Evolutionary conservation across 2,888 invertebrate genomes (phyloP).

Genomic region (Periphyllus acericola): DNA sequence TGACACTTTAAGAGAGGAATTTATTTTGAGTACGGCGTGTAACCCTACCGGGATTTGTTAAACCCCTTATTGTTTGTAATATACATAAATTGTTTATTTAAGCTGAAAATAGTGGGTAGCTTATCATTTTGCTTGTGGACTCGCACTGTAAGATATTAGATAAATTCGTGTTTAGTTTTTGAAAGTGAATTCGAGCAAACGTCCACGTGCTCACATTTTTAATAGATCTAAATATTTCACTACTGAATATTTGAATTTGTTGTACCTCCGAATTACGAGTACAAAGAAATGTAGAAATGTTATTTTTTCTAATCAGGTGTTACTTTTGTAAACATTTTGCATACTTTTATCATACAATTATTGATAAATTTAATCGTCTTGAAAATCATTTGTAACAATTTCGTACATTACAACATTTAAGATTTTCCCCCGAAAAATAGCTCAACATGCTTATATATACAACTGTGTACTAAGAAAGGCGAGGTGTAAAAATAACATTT

Average conservation of each 20-base stretch:
- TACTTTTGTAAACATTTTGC: not conserved
- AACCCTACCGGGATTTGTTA: not conserved
- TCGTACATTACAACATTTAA: not conserved
- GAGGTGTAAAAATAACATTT: slow-evolving; percentile 54
- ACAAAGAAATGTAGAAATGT: not conserved
- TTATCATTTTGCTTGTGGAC: not conserved
- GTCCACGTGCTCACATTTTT: not conserved
- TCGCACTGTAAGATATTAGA: not conserved
- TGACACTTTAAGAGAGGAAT: not conserved
- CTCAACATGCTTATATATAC: slow-evolving; percentile 2
- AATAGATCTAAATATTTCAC: not conserved
- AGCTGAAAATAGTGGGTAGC: not conserved
- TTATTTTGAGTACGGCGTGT: not conserved
- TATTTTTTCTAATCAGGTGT: not conserved
- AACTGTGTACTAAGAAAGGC: not conserved
- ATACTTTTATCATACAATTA: not conserved
- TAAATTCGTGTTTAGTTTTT: not conserved
- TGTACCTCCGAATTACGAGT: not conserved
- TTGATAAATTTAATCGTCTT: not conserved
- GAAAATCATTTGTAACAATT: not conserved
- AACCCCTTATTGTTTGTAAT: slow-evolving; percentile 2
- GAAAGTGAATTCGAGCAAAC: not conserved
- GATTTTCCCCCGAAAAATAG: not conserved
- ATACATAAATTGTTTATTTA: slow-evolving; percentile 22
- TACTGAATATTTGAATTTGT: not conserved